Evolutionary conservation across 1,140 invertebrate genomes (phyloP).

Genomic region (Thalassaphorura encarpata): DNA sequence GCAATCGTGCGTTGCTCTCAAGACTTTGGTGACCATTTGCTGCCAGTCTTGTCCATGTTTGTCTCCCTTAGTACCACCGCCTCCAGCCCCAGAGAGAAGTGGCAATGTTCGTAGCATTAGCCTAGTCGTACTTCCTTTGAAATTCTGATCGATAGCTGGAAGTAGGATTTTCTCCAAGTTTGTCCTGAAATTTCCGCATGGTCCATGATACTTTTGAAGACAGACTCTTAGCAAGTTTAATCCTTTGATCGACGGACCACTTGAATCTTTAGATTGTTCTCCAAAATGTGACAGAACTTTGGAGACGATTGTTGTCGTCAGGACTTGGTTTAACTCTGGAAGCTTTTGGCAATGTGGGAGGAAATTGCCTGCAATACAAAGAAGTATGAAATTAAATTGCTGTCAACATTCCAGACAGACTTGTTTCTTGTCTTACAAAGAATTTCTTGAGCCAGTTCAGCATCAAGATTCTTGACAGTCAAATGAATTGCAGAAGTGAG

Average conservation of each 20-base stretch:
- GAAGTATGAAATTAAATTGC: too few species aligned
- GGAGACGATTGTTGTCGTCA: slow-evolving; percentile 16
- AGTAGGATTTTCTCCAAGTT: slow-evolving; percentile 25
- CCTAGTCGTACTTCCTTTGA: background rate
- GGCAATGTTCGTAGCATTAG: slow-evolving; percentile 12
- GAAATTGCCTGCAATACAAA: slow-evolving; percentile 12
- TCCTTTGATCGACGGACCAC: slow-evolving; percentile 5
- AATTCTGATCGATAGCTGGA: slow-evolving; percentile 9
- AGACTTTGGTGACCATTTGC: slow-evolving; percentile 18
- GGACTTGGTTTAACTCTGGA: slow-evolving; percentile 16
- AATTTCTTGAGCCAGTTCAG: background rate
- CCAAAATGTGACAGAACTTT: slow-evolving; percentile 15
- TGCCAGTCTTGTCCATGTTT: slow-evolving; percentile 29
- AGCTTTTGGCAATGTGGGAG: slow-evolving; percentile 17
- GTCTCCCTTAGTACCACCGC: slow-evolving; percentile 23
- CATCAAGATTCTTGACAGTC: slow-evolving; percentile 14
- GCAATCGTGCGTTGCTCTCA: slow-evolving; percentile 5
- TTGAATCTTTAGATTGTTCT: too few species aligned
- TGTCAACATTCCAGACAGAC: too few species aligned
- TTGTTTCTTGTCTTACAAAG: background rate
- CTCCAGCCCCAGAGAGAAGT: slow-evolving; percentile 21
- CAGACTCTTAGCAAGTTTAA: slow-evolving; percentile 16
- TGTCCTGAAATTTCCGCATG: slow-evolving; percentile 17
- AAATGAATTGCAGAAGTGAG: slow-evolving; percentile 18
- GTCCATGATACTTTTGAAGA: slow-evolving; percentile 24